Base-by-base conservation (phyloP, 1,140 invertebrate species). In the Drosophila bocqueti region DNA sequence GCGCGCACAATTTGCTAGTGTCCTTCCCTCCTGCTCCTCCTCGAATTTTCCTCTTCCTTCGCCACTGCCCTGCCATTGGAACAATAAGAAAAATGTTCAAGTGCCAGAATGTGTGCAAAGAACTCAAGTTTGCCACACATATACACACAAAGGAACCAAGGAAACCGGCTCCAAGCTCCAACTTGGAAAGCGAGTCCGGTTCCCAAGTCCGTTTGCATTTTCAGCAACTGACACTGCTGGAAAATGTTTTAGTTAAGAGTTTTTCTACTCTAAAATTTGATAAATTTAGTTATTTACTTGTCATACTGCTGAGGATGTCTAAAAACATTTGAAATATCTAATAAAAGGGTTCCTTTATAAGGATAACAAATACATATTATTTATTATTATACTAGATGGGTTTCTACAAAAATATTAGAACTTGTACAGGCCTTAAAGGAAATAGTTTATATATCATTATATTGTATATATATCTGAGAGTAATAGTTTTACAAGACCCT, bases 81-180 rank as follows among this genome's bases (percentile, higher is more conserved):
- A 65, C 84, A 89, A 89, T 84, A 90, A 89, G 84, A 89, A 89
- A 89, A 89, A 89, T 89, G 81, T 79, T 89, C 81, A 89, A 89
- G 84, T 89, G 85, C 77, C 85, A 89, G 85, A 89, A 89, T 89
- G 84, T 89, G 84, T 90, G 84, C 84, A 90, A 90, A 89, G 84
- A 89, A 89, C 84, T 89, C 84, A 81, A 89, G 81, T 89, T 89
- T 81, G 77, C 77, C 81, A 73, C 83, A 85, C 71, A 76, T 43
- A 57, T 13, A 47, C 13, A 40, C 15, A 40, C 7, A 18, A 16
- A 29, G 34, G 34, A 26, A 55, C 21, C 47, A 66, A 57, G 31
- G 42, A 59, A 55, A 42, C 21, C 71, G 73, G 50, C 82, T 84
- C 60, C 77, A 67, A 71, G 68, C 50, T 72, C 26, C 43, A 31